phyloP scores from a whole-genome alignment of 1,140 invertebrate species.

The Achatina immaculata region DNA sequence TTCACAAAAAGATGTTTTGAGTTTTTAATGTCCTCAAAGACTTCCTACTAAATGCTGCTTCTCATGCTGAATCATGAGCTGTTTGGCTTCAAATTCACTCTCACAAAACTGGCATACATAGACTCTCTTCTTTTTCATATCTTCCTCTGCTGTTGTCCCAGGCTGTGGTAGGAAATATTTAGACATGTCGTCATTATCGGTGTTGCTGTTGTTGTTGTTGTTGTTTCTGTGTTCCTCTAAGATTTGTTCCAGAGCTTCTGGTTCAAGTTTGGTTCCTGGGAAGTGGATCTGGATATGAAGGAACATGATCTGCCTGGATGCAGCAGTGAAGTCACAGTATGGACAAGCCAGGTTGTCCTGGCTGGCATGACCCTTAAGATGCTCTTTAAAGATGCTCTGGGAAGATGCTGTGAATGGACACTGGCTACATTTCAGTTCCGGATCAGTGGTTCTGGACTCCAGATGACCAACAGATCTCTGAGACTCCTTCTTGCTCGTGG shows the following conservation, averaged over 20 bases:
- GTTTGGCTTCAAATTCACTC: slow-evolving; percentile 62
- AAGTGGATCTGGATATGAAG: slow-evolving; percentile 62
- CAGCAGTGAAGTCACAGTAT: slow-evolving; percentile 60
- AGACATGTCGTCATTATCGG: no score
- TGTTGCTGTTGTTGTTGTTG: slow-evolving; percentile 33
- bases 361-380: slow-evolving; percentile 52
- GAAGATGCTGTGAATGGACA: slow-evolving; percentile 62
- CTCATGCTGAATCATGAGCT: slow-evolving; percentile 60
- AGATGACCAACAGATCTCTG: slow-evolving; percentile 33
- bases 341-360: slow-evolving; percentile 52
- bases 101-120: slow-evolving; percentile 68
- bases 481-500: slow-evolving; percentile 49
- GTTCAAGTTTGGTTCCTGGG: slow-evolving; percentile 54
- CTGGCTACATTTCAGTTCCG: slow-evolving; percentile 59
- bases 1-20: no score
- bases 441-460: no score
- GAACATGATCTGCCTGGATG: slow-evolving; percentile 47
- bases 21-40: no score
- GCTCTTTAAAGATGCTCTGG: slow-evolving; percentile 47
- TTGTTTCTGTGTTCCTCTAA: slow-evolving; percentile 38
- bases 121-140: slow-evolving; percentile 46
- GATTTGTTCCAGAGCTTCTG: slow-evolving; percentile 40
- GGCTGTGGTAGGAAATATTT: no score
- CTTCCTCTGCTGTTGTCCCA: neutral
- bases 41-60: slow-evolving; percentile 64